Base-by-base conservation (phyloP, 2,888 invertebrate species). In the Melinaea menophilus region DNA sequence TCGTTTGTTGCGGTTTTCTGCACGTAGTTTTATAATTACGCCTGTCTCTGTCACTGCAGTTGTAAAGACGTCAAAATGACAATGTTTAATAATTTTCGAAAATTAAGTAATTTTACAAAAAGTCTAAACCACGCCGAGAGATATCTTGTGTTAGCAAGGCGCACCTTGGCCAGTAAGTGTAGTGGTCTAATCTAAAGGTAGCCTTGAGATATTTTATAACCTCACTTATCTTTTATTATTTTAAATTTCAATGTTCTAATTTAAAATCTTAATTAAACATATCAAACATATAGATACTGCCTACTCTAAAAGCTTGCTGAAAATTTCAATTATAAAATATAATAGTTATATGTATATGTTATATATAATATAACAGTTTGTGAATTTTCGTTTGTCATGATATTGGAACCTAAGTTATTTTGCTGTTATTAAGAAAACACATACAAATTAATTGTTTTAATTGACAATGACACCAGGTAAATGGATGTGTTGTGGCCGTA, bases 401-500 rank as follows among this genome's bases (percentile, higher is more conserved):
- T 37, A 37, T 9, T 51, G 31, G 0, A 51, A 51, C 22, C 7
- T 51, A 41, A 41, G 7, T 41, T 41, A 41, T 3, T 3, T 41
- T 41, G 2, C 22, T n/a, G 4, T 7, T 51, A 31, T 31, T 9
- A 31, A 22, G 4, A 22, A 59, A 56, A 45, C 48, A 59, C 34
- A 22, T 41, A 47, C 46, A 31, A 61, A 56, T 61, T 58, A 55
- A 63, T 59, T 63, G 1, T 67, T 67, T 71, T 71, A 58, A 45
- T 73, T 71, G 69, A 78, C 81, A 76, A 67, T 79, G 69, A 76
- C 72, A 72, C 75, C 79, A 88, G 88, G 85, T 73, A 73, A 77
- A 74, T 87, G 84, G 86, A 77, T 85, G 75, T 88, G 86, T 88
- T 89, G 88, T 87, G 79, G 82, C 79, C 81, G 81, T 78, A 85